A percentile compares a stretch with the other conserved stretches of the same genome.
phyloP scores from a whole-genome alignment of 2,113 vertebrate genomes.

The Aplodontia rufa region DNA sequence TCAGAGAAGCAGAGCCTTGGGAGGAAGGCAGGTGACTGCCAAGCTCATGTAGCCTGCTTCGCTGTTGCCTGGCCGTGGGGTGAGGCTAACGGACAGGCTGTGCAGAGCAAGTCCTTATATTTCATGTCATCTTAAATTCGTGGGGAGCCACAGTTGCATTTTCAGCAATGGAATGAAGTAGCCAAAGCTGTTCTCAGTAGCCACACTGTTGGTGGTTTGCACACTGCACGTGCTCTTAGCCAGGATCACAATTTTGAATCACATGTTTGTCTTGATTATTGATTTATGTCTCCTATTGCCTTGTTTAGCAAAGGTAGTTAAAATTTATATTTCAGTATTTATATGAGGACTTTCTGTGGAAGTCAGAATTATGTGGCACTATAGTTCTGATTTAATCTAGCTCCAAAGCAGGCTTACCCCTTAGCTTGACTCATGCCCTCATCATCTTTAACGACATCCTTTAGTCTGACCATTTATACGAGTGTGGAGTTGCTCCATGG shows the following conservation, averaged over 20 bases:
- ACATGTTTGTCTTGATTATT: not conserved
- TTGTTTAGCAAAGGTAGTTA: not conserved
- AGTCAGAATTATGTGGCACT: not conserved
- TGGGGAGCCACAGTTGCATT: not conserved
- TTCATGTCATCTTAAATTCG: not conserved
- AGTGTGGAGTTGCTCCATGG: not conserved
- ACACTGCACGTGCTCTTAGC: not conserved
- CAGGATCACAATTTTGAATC: not conserved
- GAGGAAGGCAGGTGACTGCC: not conserved
- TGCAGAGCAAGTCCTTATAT: not conserved
- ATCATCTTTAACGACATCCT: not conserved
- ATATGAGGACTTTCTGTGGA: not conserved
- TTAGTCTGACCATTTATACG: not conserved
- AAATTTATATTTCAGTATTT: not conserved
- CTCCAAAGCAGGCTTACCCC: too few relatives aligned
- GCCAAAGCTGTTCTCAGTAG: too few relatives aligned
- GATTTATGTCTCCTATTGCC: not conserved
- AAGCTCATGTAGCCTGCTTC: rapidly evolving
- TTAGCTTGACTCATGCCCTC: not conserved
- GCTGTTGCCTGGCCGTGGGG: not conserved
- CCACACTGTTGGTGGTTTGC: not conserved
- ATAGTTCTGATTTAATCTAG: not conserved
- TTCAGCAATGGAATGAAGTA: not conserved
- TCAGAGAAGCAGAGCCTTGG: not conserved
- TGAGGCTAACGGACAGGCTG: not conserved